Base-by-base conservation (phyloP, 2,888 invertebrate species). In the Chrysolina oricalcia region DNA sequence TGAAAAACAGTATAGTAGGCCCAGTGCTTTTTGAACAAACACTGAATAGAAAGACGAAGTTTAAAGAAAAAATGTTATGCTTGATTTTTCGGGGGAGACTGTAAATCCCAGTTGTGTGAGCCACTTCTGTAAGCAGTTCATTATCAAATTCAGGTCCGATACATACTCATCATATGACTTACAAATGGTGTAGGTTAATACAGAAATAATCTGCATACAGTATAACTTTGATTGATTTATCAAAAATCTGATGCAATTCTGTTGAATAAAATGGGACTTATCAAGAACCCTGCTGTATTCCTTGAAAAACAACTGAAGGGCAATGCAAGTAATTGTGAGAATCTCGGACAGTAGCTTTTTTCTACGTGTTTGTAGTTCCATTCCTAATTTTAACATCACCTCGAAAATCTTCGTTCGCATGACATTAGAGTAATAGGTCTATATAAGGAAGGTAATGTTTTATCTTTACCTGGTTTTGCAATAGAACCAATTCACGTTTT, bases 391-490 rank as follows among this genome's bases (percentile, higher is more conserved):
- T 13, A 48, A 48, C n/a, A 48, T 48, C 48, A 6, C 13, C 48
- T 48, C 48, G 13, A 48, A 48, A 48, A 48, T 48, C 9, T 48
- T 48, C 13, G 48, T 48, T 48, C 9, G 48, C 48, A 48, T 48
- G 48, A 48, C 48, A 48, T 48, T 6, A 48, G 4, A 13, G 48
- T 13, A 48, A 48, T 15, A n/a, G 9, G 48, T 48, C 48, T 48
- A 48, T 48, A 48, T 48, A 13, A 48, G 48, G 48, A 48, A 13
- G 48, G 48, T 48, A 48, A 15, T 13, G 48, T 48, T 48, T 48
- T 48, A 48, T 48, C 15, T 13, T 48, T 48, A n/a, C 48, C 48
- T 48, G 11, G 48, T 48, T 48, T 48, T 15, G 48, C 48, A 48
- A 48, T 48, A n/a, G 13, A 48, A 10, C 9, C 13, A 48, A 48